phyloP scores from a whole-genome alignment of 2,888 invertebrate genomes.

The Emmelina monodactyla region DNA sequence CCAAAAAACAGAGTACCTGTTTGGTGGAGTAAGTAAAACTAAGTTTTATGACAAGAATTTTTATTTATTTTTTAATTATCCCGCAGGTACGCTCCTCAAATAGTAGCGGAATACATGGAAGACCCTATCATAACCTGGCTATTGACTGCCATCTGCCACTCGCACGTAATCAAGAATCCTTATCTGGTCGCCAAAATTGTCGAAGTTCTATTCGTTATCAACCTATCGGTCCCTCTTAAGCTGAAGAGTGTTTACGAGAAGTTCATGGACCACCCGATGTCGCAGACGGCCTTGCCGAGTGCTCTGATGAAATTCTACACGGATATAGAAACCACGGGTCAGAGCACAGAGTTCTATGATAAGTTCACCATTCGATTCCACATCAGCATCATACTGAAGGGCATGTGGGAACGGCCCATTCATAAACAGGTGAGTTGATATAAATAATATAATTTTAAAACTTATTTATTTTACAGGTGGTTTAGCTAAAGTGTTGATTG shows the following conservation, averaged over 20 bases:
- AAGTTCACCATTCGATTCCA: constrained; percentile 99
- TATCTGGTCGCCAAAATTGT: constrained; percentile 97
- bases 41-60: no score
- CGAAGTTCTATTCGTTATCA: constrained; percentile 85
- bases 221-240: constrained; percentile 68
- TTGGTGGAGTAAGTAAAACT: no score
- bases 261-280: constrained; percentile 84
- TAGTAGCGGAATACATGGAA: constrained; percentile 79
- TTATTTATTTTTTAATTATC: no score
- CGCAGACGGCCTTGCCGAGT: constrained; percentile 80
- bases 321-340: constrained; percentile 96
- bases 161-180: constrained; percentile 92
- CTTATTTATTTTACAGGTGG: no score
- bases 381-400: constrained; percentile 95
- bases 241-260: constrained; percentile 71
- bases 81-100: constrained; percentile 75
- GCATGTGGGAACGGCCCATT: constrained; percentile 92
- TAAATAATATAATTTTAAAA: no score
- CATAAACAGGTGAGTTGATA: constrained; percentile 70
- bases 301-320: constrained; percentile 98
- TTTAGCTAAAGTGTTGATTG: no score
- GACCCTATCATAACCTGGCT: constrained; percentile 88
- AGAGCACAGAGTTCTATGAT: constrained; percentile 98
- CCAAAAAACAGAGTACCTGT: no score
- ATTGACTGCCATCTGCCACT: constrained; percentile 87